Evolutionary conservation across 2,888 invertebrate genomes (phyloP).

Genomic region (Pomacea canaliculata): DNA sequence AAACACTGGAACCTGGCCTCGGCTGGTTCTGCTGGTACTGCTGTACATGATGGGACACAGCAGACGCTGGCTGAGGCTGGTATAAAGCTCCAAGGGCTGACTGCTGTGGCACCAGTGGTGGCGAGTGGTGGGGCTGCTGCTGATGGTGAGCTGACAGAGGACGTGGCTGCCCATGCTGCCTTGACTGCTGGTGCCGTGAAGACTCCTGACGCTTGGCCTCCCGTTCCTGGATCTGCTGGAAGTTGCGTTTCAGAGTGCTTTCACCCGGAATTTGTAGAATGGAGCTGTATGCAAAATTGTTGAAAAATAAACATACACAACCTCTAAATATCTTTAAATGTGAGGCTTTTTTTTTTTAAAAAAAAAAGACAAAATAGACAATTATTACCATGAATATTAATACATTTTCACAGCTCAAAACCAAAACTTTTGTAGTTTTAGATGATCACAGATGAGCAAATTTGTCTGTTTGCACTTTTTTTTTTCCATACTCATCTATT

Average conservation of each 20-base stretch:
- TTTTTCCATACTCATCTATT: too few relatives aligned
- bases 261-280: conserved; percentile 92
- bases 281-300: conserved; percentile 72
- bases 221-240: conserved; percentile 90
- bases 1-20: conserved; percentile 39
- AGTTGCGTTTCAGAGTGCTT: conserved; percentile 95
- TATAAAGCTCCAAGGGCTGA: conserved; percentile 38
- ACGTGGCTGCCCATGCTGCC: conserved; percentile 43
- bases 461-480: too few relatives aligned
- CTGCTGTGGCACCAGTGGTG: conserved; percentile 14
- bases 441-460: too few relatives aligned
- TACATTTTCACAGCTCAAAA: too few relatives aligned
- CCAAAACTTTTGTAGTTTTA: too few relatives aligned
- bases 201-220: conserved; percentile 50
- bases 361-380: too few relatives aligned
- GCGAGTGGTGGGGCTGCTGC: conserved; percentile 35
- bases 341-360: background rate
- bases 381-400: background rate
- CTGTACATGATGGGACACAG: conserved; percentile 71
- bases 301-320: background rate
- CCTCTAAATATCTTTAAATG: background rate
- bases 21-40: conserved; percentile 73
- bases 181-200: conserved; percentile 74
- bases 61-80: conserved; percentile 38
- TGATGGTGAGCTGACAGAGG: conserved; percentile 36